Base-by-base conservation (phyloP, 2,113 vertebrate genomes). In the Galeopterus variegatus region DNA sequence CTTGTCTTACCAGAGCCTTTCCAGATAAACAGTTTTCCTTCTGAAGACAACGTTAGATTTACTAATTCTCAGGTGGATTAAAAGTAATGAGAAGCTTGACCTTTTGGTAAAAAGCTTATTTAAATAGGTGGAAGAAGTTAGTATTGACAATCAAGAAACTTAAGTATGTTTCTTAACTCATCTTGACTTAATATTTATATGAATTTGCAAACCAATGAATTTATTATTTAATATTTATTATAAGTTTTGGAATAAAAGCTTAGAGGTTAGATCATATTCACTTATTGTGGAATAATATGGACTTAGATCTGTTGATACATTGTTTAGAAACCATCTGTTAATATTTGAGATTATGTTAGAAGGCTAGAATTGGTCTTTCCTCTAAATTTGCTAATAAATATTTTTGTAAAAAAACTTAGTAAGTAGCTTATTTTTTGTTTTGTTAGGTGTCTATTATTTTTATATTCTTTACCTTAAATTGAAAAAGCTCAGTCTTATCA, bases 131-230 rank as follows among this genome's bases (percentile, higher is more conserved):
- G 89, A 82, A 45, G 58, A 96, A 89, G 45, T 90, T 90, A 69
- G 58, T 82, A 52, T 64, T 88, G 19, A 73, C 48, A 95, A 5
- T 90, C 28, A 92, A 80, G 58, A 96, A 82, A 84, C n/a, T 41
- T 41, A 45, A 80, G 45, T 90, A 41, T 84, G 18, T 92, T 90
- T 96, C 19, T 90, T 93, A 95, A 96, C 7, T 58, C 11, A 82
- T 64, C 79, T 90, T 94, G 33, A 95, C 26, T 95, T 84, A 54
- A 73, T 96, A 2, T 90, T 50, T 88, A 77, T 81, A 14, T 93
- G 65, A 93, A 87, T 95, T 96, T 97, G 54, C 4, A 94, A 97
- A 94, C 76, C 84, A 89, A 70, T 93, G 62, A 76, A 88, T 94
- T 97, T 89, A 50, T 76, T 96, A 95, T 83, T 90, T 90, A 17